These are phyloP conservation scores for Bombus breviceps DNA, from an alignment of 1,140 invertebrate genomes.

Conservation along the genomic window DNA sequence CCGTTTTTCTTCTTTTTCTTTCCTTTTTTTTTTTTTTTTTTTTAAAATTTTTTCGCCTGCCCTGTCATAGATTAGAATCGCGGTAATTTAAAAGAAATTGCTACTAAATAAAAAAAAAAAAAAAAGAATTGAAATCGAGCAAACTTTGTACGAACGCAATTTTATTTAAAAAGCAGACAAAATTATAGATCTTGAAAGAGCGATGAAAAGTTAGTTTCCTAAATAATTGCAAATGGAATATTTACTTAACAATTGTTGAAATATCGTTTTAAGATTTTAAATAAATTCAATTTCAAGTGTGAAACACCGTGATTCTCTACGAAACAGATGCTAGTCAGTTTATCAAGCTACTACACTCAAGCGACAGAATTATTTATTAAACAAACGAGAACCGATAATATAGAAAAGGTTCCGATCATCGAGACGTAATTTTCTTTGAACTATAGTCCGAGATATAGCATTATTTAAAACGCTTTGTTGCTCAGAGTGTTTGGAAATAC, in stretches of 20 bases:
- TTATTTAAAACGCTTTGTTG: slow-evolving; percentile 8
- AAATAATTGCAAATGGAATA: not conserved
- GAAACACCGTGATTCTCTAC: slow-evolving; percentile 24
- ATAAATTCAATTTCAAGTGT: not conserved
- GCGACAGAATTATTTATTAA: slow-evolving; percentile 29
- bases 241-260: not conserved
- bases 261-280: not conserved
- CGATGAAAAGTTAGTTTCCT: not conserved
- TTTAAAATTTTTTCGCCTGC: slow-evolving; percentile 6
- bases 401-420: not conserved
- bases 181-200: not conserved
- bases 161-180: not conserved
- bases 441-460: not conserved
- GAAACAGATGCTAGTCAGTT: slow-evolving; percentile 47
- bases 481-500: slow-evolving; percentile 1
- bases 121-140: not conserved
- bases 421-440: too few species aligned
- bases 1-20: not conserved
- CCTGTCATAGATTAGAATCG: slow-evolving; percentile 34
- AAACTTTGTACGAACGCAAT: not conserved
- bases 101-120: not conserved
- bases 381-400: not conserved
- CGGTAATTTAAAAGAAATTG: not conserved
- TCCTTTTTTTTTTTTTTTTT: not conserved
- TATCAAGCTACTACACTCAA: not conserved